phyloP scores from a whole-genome alignment of 2,797 vertebrate genomes.

The Ara ararauna region DNA sequence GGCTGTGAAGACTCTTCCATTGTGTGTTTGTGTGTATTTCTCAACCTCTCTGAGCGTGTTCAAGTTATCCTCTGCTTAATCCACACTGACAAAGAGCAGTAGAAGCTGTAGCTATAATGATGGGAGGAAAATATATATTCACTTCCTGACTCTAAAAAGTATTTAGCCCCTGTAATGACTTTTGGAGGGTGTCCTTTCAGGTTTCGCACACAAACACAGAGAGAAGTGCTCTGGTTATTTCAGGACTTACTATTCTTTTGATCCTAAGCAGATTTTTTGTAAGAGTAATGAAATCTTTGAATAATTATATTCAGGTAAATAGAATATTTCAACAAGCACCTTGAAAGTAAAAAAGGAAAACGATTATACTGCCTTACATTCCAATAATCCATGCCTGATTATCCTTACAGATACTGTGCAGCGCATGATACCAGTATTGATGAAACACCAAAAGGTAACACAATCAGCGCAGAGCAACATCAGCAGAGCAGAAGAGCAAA shows the following conservation, averaged over 20 bases:
- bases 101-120: not conserved
- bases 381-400: not conserved
- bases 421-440: not conserved
- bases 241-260: not conserved
- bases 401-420: not conserved
- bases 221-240: not conserved
- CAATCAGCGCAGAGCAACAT: not conserved
- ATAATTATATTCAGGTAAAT: not conserved
- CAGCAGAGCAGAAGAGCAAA: conserved; percentile 52
- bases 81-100: not conserved
- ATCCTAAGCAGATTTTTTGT: conserved; percentile 9
- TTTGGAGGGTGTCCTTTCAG: not conserved
- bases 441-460: conserved; percentile 16
- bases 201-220: not conserved
- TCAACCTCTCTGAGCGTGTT: not conserved
- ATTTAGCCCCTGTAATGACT: not conserved
- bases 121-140: not conserved
- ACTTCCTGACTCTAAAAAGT: not conserved
- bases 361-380: not conserved
- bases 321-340: not conserved
- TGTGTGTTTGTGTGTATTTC: conserved; percentile 44
- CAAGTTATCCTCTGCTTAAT: not conserved
- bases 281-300: not conserved
- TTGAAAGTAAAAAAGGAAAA: not conserved
- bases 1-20: conserved; percentile 65